These are phyloP conservation scores for Indri indri DNA, from an alignment of 2,113 vertebrate genomes.

Conservation along the genomic window DNA sequence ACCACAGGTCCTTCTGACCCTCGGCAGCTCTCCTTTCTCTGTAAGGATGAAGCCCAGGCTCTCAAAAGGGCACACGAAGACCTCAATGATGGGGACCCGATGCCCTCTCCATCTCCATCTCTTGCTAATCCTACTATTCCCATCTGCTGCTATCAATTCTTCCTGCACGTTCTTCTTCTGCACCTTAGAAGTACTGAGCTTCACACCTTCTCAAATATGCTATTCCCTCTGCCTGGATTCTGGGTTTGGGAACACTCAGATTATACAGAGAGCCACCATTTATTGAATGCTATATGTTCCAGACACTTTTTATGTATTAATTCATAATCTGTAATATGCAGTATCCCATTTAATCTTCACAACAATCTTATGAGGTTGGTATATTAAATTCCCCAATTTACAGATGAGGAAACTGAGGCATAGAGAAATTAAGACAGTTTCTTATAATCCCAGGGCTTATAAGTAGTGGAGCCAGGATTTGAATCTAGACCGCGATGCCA, in stretches of 20 bases:
- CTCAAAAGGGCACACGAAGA: neutral
- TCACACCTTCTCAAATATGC: fast-evolving
- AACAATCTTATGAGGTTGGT: neutral
- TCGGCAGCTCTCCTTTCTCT: neutral
- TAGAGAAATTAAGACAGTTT: neutral
- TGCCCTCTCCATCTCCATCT: neutral
- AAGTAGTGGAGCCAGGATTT: neutral
- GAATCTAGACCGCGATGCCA: neutral
- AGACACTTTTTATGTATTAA: neutral
- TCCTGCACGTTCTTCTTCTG: neutral
- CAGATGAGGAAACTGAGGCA: neutral
- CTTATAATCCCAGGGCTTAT: neutral
- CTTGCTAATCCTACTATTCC: neutral
- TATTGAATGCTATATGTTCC: neutral
- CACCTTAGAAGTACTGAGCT: neutral
- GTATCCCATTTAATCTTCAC: neutral
- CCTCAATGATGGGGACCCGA: neutral
- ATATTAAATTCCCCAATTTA: neutral
- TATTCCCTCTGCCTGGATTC: neutral
- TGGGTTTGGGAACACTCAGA: neutral
- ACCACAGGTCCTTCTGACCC: neutral
- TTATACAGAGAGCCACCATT: neutral
- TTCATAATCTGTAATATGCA: neutral
- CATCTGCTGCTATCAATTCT: neutral
- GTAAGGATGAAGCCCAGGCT: neutral